Evolutionary conservation across 2,888 invertebrate genomes (phyloP).

Genomic region (Agrilus biguttatus): DNA sequence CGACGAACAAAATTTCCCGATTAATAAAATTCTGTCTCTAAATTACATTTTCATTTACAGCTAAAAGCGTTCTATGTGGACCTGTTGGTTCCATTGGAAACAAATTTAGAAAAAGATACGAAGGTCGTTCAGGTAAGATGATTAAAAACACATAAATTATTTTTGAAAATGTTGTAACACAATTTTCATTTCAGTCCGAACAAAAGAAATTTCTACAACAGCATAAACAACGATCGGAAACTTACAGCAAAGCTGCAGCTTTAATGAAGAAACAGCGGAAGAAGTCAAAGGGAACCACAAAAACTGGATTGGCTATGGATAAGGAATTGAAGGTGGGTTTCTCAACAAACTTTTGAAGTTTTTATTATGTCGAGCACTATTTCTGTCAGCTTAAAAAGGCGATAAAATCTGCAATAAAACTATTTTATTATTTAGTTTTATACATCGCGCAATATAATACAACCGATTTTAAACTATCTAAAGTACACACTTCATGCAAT

Average conservation of each 20-base stretch:
- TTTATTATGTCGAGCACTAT: too few species aligned
- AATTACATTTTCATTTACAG: slow-evolving; percentile 34
- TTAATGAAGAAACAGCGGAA: slow-evolving; percentile 85
- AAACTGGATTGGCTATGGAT: slow-evolving; percentile 70
- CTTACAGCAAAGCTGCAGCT: slow-evolving; percentile 80
- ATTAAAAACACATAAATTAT: too few species aligned
- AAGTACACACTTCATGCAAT: too few species aligned
- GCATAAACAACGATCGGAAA: slow-evolving; percentile 81
- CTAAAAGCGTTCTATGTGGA: slow-evolving; percentile 90
- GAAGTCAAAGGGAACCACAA: slow-evolving; percentile 62
- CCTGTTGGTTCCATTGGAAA: slow-evolving; percentile 81
- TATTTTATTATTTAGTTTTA: too few species aligned
- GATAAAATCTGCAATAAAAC: too few species aligned
- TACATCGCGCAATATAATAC: too few species aligned
- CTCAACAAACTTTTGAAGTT: too few species aligned
- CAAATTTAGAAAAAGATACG: slow-evolving; percentile 85
- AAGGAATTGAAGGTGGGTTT: slow-evolving; percentile 69
- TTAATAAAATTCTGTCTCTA: too few species aligned
- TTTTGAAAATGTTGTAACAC: not conserved
- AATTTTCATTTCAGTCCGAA: slow-evolving; percentile 50
- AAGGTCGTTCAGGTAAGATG: slow-evolving; percentile 79
- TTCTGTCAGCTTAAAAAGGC: too few species aligned
- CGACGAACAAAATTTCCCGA: too few species aligned
- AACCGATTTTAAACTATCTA: too few species aligned
- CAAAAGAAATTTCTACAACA: slow-evolving; percentile 88